Conservation (phyloP, 1,140 invertebrate genomes). For the Macrocentrus cingulum region DNA sequence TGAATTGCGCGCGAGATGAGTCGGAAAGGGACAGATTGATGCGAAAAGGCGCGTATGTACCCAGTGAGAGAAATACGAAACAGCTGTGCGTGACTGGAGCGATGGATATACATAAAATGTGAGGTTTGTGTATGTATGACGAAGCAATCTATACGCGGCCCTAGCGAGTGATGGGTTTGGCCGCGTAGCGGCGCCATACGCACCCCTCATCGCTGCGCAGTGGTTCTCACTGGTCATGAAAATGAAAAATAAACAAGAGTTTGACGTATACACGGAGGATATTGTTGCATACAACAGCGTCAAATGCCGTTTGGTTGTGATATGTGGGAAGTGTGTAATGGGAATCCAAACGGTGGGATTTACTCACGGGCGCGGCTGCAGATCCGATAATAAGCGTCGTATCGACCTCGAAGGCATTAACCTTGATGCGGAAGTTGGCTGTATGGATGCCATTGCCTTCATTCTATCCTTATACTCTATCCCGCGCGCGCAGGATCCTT, state of each 20-base stretch:
- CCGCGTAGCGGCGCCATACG: slow-evolving; percentile 22
- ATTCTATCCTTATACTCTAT: background rate
- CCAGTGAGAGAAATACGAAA: slow-evolving; percentile 40
- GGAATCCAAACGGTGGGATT: no score
- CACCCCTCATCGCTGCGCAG: slow-evolving; percentile 37
- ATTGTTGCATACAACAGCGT: no score
- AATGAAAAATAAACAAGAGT: slow-evolving; percentile 22
- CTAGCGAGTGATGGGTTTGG: slow-evolving; percentile 28
- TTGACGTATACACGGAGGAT: slow-evolving; percentile 14
- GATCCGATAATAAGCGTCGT: slow-evolving; percentile 38
- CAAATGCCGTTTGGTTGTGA: no score
- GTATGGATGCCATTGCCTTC: background rate
- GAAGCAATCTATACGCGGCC: slow-evolving; percentile 18
- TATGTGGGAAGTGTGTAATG: no score
- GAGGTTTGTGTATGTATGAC: slow-evolving; percentile 23
- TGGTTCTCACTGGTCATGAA: slow-evolving; percentile 37
- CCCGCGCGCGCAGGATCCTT: no score
- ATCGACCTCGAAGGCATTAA: slow-evolving; percentile 42
- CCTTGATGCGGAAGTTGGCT: slow-evolving; percentile 34
- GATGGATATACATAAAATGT: slow-evolving; percentile 37
- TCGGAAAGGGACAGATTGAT: slow-evolving; percentile 36
- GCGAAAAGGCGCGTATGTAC: slow-evolving; percentile 18
- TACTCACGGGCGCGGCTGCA: slow-evolving; percentile 31
- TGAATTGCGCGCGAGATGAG: slow-evolving; percentile 23
- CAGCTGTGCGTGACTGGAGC: slow-evolving; percentile 42